Evolutionary conservation across 2,888 invertebrate genomes (phyloP).

Genomic region (Cantharis nigra): DNA sequence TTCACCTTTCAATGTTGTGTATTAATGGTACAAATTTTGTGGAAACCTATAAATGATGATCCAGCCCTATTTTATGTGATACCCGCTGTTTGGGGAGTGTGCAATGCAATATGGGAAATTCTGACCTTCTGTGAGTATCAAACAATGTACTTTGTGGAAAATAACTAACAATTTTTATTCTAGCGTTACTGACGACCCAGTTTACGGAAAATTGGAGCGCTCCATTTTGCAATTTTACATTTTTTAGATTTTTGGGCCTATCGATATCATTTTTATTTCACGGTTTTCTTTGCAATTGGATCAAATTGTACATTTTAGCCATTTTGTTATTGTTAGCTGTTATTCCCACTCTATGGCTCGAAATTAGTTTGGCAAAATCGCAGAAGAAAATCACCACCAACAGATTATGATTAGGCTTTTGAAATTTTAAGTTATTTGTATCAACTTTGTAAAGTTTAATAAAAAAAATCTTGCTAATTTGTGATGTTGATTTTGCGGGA

Average conservation of each 20-base stretch:
- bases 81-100: conserved; percentile 85
- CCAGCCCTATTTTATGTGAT: conserved; percentile 82
- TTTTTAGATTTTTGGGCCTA: conserved; percentile 65
- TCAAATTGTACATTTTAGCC: conserved; percentile 57
- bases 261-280: conserved; percentile 68
- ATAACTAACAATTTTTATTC: conserved; percentile 27
- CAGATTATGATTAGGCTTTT: conserved; percentile 44
- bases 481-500: not conserved
- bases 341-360: conserved; percentile 61
- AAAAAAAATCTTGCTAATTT: not conserved
- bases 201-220: conserved; percentile 57
- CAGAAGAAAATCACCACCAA: conserved; percentile 28
- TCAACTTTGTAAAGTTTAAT: conserved; percentile 1
- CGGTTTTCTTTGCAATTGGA: conserved; percentile 63
- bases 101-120: conserved; percentile 85
- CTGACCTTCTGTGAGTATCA: conserved; percentile 58
- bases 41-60: conserved; percentile 82
- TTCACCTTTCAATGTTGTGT: conserved; percentile 81
- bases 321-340: conserved; percentile 58
- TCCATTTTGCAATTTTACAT: conserved; percentile 58
- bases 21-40: conserved; percentile 73
- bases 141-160: not conserved
- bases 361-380: conserved; percentile 50
- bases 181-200: conserved; percentile 54
- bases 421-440: not conserved